phyloP scores from a whole-genome alignment of 2,888 invertebrate species.

The Phrixothrix hirtus region DNA sequence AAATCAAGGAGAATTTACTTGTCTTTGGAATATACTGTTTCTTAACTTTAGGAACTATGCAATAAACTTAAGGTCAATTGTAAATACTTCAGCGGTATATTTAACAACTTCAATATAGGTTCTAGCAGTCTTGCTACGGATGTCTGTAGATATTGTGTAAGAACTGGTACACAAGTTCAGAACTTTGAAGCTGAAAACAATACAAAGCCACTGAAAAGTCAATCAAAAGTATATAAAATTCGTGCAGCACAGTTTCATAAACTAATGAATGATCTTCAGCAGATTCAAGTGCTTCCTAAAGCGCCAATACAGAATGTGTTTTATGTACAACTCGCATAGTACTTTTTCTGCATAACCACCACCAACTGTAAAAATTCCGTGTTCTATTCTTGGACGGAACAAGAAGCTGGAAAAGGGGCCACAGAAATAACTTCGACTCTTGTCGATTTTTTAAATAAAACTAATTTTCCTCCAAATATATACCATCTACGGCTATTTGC shows the following conservation, averaged over 20 bases:
- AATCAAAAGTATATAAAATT: constrained; percentile 20
- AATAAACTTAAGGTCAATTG: too few relatives aligned
- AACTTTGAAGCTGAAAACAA: too few relatives aligned
- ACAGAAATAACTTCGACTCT: constrained; percentile 29
- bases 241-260: constrained; percentile 16
- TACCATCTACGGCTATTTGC: constrained; percentile 11
- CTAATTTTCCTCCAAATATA: constrained; percentile 4
- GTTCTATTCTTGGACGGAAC: constrained; percentile 29
- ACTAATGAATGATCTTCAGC: constrained; percentile 27
- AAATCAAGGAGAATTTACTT: too few relatives aligned
- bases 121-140: constrained; percentile 26
- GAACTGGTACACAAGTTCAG: background rate
- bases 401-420: constrained; percentile 30
- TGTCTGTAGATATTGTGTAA: constrained; percentile 21
- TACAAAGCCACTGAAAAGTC: too few relatives aligned
- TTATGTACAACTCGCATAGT: constrained; percentile 32
- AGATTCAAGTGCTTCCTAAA: constrained; percentile 24
- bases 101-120: constrained; percentile 31
- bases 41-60: too few relatives aligned
- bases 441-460: constrained; percentile 27
- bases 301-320: constrained; percentile 30
- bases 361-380: constrained; percentile 21
- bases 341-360: constrained; percentile 29
- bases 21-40: too few relatives aligned
- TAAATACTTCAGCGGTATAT: constrained; percentile 28